phyloP scores from a whole-genome alignment of 2,797 vertebrate genomes.

The Takifugu rubripes region DNA sequence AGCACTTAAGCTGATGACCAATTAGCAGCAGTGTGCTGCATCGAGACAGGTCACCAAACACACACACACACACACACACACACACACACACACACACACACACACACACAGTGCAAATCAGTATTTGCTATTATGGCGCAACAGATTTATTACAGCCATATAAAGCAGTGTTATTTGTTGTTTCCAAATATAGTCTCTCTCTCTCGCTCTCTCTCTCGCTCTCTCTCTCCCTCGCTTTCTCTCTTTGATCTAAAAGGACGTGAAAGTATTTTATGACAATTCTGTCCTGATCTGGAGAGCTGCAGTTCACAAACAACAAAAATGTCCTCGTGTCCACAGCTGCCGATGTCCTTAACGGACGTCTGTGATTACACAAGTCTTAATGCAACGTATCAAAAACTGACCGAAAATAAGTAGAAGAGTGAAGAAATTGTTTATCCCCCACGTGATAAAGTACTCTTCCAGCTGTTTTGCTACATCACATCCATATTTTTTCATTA shows the following conservation, averaged over 20 bases:
- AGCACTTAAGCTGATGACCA: constrained; percentile 71
- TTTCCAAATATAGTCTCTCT: constrained; percentile 66
- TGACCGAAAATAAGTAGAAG: too few species aligned
- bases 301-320: not conserved
- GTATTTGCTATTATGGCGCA: constrained; percentile 52
- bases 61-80: constrained; percentile 3
- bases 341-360: too few species aligned
- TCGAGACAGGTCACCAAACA: constrained; percentile 63
- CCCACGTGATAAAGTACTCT: too few species aligned
- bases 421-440: too few species aligned
- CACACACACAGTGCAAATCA: constrained; percentile 27
- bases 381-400: not conserved
- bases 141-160: constrained; percentile 69
- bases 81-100: constrained; percentile 19
- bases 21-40: constrained; percentile 61
- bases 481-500: too few species aligned
- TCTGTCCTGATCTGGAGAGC: constrained; percentile 21
- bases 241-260: constrained; percentile 21
- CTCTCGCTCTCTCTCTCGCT: not conserved
- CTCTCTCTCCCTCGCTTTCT: constrained; percentile 7
- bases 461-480: too few species aligned
- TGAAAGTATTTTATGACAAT: constrained; percentile 22
- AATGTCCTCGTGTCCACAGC: too few species aligned
- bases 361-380: too few species aligned
- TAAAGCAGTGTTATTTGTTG: constrained; percentile 39